Conservation (phyloP, 1,140 invertebrate genomes). For the Lordiphosa stackelbergi region DNA sequence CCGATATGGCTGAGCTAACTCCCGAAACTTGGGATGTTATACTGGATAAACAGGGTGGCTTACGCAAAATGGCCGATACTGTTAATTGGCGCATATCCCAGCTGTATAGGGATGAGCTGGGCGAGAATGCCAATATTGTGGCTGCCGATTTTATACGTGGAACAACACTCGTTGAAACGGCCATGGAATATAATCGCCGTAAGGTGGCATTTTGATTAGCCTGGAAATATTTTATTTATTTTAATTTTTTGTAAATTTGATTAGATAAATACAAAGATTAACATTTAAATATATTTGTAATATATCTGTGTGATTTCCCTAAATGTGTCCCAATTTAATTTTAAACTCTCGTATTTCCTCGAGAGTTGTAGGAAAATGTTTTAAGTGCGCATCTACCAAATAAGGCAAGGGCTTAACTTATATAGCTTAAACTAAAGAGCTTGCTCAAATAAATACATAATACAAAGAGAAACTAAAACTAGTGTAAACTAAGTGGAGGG, state of each 20-base stretch:
- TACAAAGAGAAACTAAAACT: constrained; percentile 14
- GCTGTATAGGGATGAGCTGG: constrained; percentile 80
- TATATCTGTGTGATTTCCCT: constrained; percentile 47
- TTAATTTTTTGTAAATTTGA: constrained; percentile 21
- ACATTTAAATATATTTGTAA: constrained; percentile 19
- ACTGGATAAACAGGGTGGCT: constrained; percentile 78
- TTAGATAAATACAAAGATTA: constrained; percentile 10
- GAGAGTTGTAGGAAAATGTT: constrained; percentile 1
- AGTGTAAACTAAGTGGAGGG: background rate
- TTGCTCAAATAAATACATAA: constrained; percentile 45
- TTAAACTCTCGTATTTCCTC: constrained; percentile 14
- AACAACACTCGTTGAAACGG: constrained; percentile 80
- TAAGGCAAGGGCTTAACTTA: constrained; percentile 14
- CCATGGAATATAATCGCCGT: constrained; percentile 79
- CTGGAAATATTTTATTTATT: too few relatives aligned
- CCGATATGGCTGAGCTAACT: constrained; percentile 83
- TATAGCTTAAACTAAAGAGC: constrained; percentile 18
- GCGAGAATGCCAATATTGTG: constrained; percentile 80
- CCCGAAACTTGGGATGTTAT: constrained; percentile 79
- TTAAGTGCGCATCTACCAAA: constrained; percentile 7
- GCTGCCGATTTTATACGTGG: constrained; percentile 81
- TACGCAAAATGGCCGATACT: constrained; percentile 80
- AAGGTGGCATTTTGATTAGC: too few relatives aligned
- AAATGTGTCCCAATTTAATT: constrained; percentile 53
- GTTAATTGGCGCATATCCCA: constrained; percentile 80